These are phyloP conservation scores for Octopus bimaculoides DNA, from an alignment of 1,140 invertebrate genomes.

Conservation along the genomic window DNA sequence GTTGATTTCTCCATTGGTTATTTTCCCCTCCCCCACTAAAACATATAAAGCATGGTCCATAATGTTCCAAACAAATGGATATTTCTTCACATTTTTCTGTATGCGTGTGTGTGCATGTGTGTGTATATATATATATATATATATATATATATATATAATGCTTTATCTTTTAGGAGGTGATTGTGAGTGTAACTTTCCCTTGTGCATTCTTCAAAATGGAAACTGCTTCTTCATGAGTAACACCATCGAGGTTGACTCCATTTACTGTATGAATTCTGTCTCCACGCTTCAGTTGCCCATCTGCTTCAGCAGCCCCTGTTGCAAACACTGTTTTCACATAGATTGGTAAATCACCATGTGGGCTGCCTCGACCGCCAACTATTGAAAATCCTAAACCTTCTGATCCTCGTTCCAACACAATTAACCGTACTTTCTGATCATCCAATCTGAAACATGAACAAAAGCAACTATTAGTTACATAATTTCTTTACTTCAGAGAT, in stretches of 20 bases:
- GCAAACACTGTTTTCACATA: conserved; percentile 82
- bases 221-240: conserved; percentile 66
- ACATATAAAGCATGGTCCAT: too few relatives aligned
- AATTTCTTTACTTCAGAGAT: too few relatives aligned
- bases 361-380: conserved; percentile 75
- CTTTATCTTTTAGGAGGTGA: conserved; percentile 44
- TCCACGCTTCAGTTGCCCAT: conserved; percentile 65
- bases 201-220: conserved; percentile 60
- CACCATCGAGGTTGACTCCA: conserved; percentile 60
- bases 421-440: not conserved
- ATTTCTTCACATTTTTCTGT: too few relatives aligned
- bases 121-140: too few relatives aligned
- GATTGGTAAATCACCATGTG: conserved; percentile 75
- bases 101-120: too few relatives aligned
- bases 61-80: too few relatives aligned
- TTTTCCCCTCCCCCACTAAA: too few relatives aligned
- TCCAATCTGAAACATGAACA: not conserved
- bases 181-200: conserved; percentile 62
- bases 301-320: conserved; percentile 71
- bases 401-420: conserved; percentile 68
- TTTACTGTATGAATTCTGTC: conserved; percentile 66
- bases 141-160: too few relatives aligned
- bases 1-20: too few relatives aligned
- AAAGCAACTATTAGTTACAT: too few relatives aligned
- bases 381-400: conserved; percentile 78